Evolutionary conservation across 2,113 vertebrate species (phyloP), one percentile per base, ranked within the genome.

Genomic region (Tachysurus vachellii): DNA sequence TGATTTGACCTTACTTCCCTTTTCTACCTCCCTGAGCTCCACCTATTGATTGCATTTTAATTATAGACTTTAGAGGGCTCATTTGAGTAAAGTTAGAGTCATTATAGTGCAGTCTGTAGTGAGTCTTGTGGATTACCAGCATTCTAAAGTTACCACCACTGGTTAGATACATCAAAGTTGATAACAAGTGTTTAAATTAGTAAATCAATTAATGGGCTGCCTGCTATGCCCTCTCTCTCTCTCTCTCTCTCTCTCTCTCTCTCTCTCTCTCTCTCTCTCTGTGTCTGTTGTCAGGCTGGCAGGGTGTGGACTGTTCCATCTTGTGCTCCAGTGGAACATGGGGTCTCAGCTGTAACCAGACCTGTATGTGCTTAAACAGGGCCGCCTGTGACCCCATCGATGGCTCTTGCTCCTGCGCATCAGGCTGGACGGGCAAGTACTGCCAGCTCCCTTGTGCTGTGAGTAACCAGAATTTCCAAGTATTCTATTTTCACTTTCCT

Each of bases 301-400:
- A 97, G 91, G 97, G 98, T 50, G 94, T 95, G 23, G 97, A 99
- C 89, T 99, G 98, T 85, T 95, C 96, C 75, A 95, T 98, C 87
- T 96, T 96, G 0, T 99, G 98, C 68, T 96, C 97, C 26, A 97
- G 96, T 23, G 97, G 97, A 6, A 95, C 91, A 0, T 99, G 98
- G 98, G 98, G 98, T 47, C 94, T 97, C n/a, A 92, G 93, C 93
- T 99, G 98, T 91, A 98, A 97, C 84, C 96, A 96, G 90, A 96
- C 94, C 0, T 99, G 98, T 73, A 61, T 92, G 61, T 99, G 98
- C 89, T 92, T 91, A 88, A 97, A 99, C 0, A 96, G 96, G 73
- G 98, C 98, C 0, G 96, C 96, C 83, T 99, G 98, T 91, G 97
- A 96, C 91, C 96, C 98, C 0, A 12, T 94, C 0, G 96, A 99